Base-by-base conservation (phyloP, 2,797 vertebrate species). In the Phalanger gymnotis region DNA sequence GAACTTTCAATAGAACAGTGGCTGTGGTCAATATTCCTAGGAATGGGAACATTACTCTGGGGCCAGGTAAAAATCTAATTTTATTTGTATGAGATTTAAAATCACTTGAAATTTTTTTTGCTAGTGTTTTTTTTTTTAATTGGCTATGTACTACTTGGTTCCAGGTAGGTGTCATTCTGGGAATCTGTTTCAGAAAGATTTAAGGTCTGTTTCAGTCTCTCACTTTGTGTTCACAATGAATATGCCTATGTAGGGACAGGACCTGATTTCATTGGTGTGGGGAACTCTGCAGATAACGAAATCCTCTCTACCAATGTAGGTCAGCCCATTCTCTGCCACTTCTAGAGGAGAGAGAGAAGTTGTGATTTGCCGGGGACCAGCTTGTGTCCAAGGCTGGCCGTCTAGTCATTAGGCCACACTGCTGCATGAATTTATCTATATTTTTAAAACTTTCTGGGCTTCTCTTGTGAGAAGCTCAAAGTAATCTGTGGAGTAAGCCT, bases 41-140 rank as follows among this genome's bases (percentile, higher is more conserved):
- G 99, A 98, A 99, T 99, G 99, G 99, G 99, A 98, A 99, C 99
- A 94, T 99, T 99, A 95, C 99, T 99, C 90, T 99, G 99, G 99
- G 99, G 99, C 98, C 99, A 99, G 99, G 99, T 99, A 99, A 98
- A 97, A 97, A 93, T 54, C 90, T 95, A 92, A 94, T 94, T 95
- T 96, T 95, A 96, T 97, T 97, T 96, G 94, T 97, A 96, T 91
- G 95, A 87, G 98, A 94, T 66, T 94, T 97, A 96, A 97, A 98
- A 5, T 95, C 34, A 91, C 91, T 92, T 55, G 9, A 61, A 27
- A 51, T 47, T 92, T 92, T 94, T 87, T 54, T 58, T 96, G 96
- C 47, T 89, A 55, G 2, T 95, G 14, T 94, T 3, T 66, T 94
- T n/a, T 95, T 94, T 97, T 47, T 96, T 96, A 55, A 66, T 56